These are phyloP conservation scores for Nannoperca australis DNA, from an alignment of 2,797 vertebrate species.

Conservation along the genomic window DNA sequence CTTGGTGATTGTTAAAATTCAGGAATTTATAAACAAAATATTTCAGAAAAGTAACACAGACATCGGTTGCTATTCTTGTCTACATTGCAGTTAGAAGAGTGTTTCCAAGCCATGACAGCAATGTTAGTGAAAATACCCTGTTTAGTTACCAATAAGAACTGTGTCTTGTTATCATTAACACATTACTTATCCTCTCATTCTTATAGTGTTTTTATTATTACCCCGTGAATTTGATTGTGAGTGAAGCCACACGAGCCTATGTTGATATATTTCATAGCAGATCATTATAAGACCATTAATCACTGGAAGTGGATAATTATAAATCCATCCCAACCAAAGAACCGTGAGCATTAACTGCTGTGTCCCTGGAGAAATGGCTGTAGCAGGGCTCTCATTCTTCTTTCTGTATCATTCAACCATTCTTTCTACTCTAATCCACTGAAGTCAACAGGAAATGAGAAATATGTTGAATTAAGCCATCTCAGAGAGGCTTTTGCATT, in stretches of 20 bases:
- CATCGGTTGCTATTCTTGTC: slow-evolving; percentile 11
- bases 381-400: slow-evolving; percentile 13
- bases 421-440: slow-evolving; percentile 4
- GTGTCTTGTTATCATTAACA: slow-evolving; percentile 3
- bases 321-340: slow-evolving; percentile 38
- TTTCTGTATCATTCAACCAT: slow-evolving; percentile 17
- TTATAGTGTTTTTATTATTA: slow-evolving; percentile 16
- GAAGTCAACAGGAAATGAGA: slow-evolving; percentile 23
- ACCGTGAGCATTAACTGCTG: slow-evolving; percentile 21
- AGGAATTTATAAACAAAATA: slow-evolving; percentile 20
- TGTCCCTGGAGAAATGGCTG: slow-evolving; percentile 13
- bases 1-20: slow-evolving; percentile 40
- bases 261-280: slow-evolving; percentile 27
- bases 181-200: slow-evolving; percentile 14
- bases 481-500: not conserved
- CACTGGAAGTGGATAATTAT: slow-evolving; percentile 46
- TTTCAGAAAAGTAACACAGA: slow-evolving; percentile 11
- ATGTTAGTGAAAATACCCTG: slow-evolving; percentile 11
- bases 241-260: slow-evolving; percentile 9
- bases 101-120: slow-evolving; percentile 10
- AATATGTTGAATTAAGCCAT: slow-evolving; percentile 11
- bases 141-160: slow-evolving; percentile 15
- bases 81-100: not conserved
- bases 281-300: slow-evolving; percentile 49
- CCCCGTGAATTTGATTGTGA: slow-evolving; percentile 21